Conservation (phyloP, 2,797 vertebrate species). For the Paedocypris micromegethes region DNA sequence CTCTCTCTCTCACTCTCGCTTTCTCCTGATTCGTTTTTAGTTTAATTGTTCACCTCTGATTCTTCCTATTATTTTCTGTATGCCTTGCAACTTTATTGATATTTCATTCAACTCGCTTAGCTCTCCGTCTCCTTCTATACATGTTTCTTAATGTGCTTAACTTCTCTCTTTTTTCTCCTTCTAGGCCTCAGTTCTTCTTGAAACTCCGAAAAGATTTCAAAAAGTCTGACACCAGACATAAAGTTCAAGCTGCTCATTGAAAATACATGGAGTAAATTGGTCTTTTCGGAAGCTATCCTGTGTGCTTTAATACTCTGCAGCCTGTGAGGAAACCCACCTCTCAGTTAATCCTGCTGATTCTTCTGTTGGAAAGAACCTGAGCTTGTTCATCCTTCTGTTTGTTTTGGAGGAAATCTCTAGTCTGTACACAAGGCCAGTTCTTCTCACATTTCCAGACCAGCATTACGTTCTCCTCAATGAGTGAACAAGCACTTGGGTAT, state of each 20-base stretch:
- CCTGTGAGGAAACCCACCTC: constrained; percentile 4
- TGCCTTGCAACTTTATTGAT: too few relatives aligned
- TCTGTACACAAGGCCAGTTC: constrained; percentile 17
- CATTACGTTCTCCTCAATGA: constrained; percentile 11
- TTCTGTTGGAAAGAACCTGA: constrained; percentile 24
- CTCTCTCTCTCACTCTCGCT: too few relatives aligned
- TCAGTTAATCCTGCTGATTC: constrained; percentile 34
- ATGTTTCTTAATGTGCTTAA: too few relatives aligned
- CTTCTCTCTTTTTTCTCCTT: too few relatives aligned
- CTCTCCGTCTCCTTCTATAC: too few relatives aligned
- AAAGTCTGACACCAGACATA: too few relatives aligned
- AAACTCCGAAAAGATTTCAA: too few relatives aligned
- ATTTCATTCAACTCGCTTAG: too few relatives aligned
- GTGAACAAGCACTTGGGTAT: constrained; percentile 13
- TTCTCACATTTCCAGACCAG: constrained; percentile 29
- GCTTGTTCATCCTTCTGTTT: constrained; percentile 33
- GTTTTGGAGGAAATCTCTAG: constrained; percentile 35
- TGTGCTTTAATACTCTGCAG: background rate
- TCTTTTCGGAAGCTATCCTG: constrained; percentile 4
- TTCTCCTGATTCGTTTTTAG: too few relatives aligned
- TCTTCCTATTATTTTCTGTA: too few relatives aligned
- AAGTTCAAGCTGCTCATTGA: background rate
- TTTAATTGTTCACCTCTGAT: too few relatives aligned
- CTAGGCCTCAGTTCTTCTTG: too few relatives aligned
- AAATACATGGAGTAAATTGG: constrained; percentile 5